Evolutionary conservation across 2,888 invertebrate species (phyloP), one percentile per base, ranked within the genome.

Genomic region (Nomada hirtipes): DNA sequence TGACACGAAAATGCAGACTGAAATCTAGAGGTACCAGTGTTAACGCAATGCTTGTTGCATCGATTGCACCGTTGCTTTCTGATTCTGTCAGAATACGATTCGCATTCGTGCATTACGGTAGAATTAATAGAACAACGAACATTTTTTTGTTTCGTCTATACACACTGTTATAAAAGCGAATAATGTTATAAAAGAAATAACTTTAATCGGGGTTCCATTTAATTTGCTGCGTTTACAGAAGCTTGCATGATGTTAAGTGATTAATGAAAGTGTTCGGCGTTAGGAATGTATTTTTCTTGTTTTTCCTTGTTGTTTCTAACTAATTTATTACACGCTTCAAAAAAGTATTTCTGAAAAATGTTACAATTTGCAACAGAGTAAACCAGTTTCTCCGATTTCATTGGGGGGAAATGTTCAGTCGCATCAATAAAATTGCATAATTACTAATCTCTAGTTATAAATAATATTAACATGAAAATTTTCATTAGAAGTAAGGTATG

Each of bases 21-120:
- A 91, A 85, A 82, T 87, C 77, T 92, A 91, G 91, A 93, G 93
- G 93, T 93, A 93, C 85, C 77, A 36, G 63, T 65, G 61, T 77
- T 77, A 44, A 59, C 36, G 60, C 63, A 71, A 44, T 29, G 15
- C 52, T 68, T 36, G 59, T 55, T 63, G 72, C 72, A 73, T 57
- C 29, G n/a, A 44, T 44, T 15, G 13, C 23, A 53, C 44, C 4
- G 64, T 15, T 47, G 44, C 65, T 73, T 47, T 36, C 4, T 26
- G 36, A 23, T 20, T 77, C 15, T 75, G 4, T 7, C 3, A 13
- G 20, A 42, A 36, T 36, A 61, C 36, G 44, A 61, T 10, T 10
- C 50, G 53, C 20, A 53, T 57, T 23, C 57, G 26, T 20, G 13
- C 13, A 26, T 11, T 26, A 23, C 13, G 57, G 9, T 26, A 57